Conservation (phyloP, 2,113 vertebrate genomes). For the Vulpes vulpes region DNA sequence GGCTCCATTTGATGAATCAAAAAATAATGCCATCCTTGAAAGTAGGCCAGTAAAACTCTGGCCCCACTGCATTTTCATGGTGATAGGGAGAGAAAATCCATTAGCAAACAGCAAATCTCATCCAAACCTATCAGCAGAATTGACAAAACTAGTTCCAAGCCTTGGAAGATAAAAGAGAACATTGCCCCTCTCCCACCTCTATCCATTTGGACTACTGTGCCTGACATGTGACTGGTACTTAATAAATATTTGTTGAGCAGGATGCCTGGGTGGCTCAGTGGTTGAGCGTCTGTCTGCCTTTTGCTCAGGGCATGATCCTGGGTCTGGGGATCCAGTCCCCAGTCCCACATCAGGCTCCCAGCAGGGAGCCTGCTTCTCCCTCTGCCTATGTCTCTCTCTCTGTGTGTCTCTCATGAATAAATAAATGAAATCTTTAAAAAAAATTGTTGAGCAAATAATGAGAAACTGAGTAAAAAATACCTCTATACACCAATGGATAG, state of each 20-base stretch:
- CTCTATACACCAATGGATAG: background rate
- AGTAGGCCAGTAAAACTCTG: conserved; percentile 59
- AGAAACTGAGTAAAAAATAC: background rate
- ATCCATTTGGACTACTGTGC: background rate
- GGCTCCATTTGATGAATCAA: conserved; percentile 67
- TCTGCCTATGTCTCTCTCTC: too few species aligned
- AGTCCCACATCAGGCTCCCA: too few species aligned
- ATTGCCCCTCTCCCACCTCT: too few species aligned
- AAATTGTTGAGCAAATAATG: background rate
- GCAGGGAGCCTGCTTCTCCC: too few species aligned
- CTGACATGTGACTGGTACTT: background rate
- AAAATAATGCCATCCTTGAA: conserved; percentile 75
- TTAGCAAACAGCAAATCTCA: conserved; percentile 41
- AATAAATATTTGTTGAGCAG: background rate
- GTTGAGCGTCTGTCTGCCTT: too few species aligned
- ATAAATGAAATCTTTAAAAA: too few species aligned
- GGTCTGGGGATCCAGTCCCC: too few species aligned
- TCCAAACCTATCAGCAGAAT: conserved; percentile 57
- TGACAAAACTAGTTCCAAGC: conserved; percentile 45
- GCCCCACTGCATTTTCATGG: conserved; percentile 22
- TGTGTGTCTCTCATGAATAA: too few species aligned
- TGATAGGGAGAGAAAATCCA: conserved; percentile 46
- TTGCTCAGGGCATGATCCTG: too few species aligned
- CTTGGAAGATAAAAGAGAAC: conserved; percentile 24
- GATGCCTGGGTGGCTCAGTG: too few species aligned